phyloP scores from a whole-genome alignment of 2,113 vertebrate species.

The Oxyura jamaicensis region DNA sequence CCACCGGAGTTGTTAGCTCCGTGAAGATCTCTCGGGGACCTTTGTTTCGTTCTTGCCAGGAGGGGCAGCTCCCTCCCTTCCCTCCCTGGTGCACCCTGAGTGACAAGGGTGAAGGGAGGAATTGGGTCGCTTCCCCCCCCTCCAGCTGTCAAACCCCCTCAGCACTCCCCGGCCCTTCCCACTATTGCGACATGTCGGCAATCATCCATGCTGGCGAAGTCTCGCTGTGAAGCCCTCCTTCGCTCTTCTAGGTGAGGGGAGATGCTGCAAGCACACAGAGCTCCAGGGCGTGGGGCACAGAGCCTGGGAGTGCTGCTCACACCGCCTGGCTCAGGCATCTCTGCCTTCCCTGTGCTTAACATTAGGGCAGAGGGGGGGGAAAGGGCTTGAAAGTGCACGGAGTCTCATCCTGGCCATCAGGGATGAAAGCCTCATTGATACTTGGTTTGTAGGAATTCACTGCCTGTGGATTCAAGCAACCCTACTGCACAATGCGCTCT shows the following conservation, averaged over 20 bases:
- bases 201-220: background rate
- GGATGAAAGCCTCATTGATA: background rate
- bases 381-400: background rate
- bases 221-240: background rate
- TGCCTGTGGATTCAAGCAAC: background rate
- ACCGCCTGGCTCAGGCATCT: background rate
- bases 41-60: background rate
- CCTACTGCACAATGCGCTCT: background rate
- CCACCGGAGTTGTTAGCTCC: background rate
- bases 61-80: background rate
- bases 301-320: background rate
- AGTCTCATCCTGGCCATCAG: background rate
- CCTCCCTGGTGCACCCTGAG: background rate
- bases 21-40: background rate
- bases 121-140: background rate
- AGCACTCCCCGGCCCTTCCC: background rate
- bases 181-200: accelerated
- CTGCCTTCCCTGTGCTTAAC: background rate
- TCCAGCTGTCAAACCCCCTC: background rate
- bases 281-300: accelerated
- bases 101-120: background rate
- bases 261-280: background rate
- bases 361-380: background rate
- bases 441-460: background rate
- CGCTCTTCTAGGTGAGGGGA: background rate